These are phyloP conservation scores for Lasioglossum figueresi DNA, from an alignment of 2,888 invertebrate genomes.

Conservation along the genomic window DNA sequence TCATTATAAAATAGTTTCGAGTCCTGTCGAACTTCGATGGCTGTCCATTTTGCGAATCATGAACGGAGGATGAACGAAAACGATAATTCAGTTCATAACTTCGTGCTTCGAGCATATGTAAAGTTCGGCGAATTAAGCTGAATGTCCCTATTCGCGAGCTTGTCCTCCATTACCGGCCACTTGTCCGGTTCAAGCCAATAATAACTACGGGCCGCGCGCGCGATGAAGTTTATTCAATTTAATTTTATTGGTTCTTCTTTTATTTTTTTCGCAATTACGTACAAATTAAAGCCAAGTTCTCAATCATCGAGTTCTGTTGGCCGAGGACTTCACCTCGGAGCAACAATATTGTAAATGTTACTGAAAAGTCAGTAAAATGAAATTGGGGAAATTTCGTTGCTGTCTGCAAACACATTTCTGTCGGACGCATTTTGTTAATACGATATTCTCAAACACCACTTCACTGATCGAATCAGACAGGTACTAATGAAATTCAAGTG, in stretches of 20 bases:
- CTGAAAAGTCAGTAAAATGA: not conserved
- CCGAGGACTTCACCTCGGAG: not conserved
- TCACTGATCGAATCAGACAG: not conserved
- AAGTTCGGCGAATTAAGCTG: not conserved
- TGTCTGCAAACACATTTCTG: not conserved
- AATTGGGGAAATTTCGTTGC: not conserved
- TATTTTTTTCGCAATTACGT: not conserved
- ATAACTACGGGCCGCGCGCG: not conserved
- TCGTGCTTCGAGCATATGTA: not conserved
- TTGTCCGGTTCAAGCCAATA: not conserved
- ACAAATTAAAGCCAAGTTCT: not conserved
- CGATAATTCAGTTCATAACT: not conserved
- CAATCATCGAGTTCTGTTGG: not conserved
- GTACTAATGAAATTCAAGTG: not conserved
- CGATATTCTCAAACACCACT: not conserved
- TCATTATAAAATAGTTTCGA: conserved; percentile 42
- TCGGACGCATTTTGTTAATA: not conserved
- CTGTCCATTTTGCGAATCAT: not conserved
- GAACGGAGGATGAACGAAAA: conserved; percentile 2
- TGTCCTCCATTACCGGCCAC: not conserved
- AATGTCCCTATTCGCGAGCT: not conserved
- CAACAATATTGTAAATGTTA: not conserved
- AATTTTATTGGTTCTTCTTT: not conserved
- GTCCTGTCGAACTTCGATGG: not conserved
- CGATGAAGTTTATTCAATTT: not conserved